Percentiles rank a stretch among this genome's conserved stretches.
Conservation (phyloP, 2,888 invertebrate genomes). For the Amphipyra tragopoginis region DNA sequence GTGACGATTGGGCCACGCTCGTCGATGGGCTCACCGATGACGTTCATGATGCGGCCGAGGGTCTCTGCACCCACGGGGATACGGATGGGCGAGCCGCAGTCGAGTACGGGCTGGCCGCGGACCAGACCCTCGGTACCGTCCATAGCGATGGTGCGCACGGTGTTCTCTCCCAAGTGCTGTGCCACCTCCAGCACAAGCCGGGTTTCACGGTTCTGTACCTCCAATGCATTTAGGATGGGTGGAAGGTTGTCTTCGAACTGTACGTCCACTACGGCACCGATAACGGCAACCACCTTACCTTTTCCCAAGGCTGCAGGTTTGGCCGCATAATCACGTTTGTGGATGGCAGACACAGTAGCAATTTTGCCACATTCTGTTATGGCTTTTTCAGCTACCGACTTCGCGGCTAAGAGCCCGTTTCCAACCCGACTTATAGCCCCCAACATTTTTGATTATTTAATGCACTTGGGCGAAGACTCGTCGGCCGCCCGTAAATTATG, state of each 20-base stretch:
- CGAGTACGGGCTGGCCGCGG: conserved; percentile 95
- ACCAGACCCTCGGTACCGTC: conserved; percentile 97
- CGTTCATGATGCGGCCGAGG: conserved; percentile 97
- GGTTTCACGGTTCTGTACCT: conserved; percentile 96
- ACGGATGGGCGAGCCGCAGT: conserved; percentile 96
- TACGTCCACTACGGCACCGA: conserved; percentile 99
- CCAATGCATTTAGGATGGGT: conserved; percentile 98
- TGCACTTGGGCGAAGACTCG: conserved; percentile 71
- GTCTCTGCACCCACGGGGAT: conserved; percentile 98
- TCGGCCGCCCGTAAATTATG: conserved; percentile 82
- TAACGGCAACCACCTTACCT: conserved; percentile 97
- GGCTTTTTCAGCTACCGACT: conserved; percentile 90
- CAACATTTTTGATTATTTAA: conserved; percentile 86
- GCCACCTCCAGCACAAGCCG: conserved; percentile 96
- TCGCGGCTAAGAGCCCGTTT: conserved; percentile 90
- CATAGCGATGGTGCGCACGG: conserved; percentile 98
- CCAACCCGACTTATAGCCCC: conserved; percentile 91
- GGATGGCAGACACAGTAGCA: conserved; percentile 79
- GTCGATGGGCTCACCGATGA: conserved; percentile 96
- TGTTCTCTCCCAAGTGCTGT: conserved; percentile 97
- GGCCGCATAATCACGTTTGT: conserved; percentile 83
- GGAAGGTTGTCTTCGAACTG: conserved; percentile 98
- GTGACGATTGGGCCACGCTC: conserved; percentile 96
- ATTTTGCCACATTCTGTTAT: conserved; percentile 90
- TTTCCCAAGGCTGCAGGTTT: conserved; percentile 74